These are phyloP conservation scores for Abrostola tripartita DNA, from an alignment of 2,888 invertebrate species.

Conservation along the genomic window DNA sequence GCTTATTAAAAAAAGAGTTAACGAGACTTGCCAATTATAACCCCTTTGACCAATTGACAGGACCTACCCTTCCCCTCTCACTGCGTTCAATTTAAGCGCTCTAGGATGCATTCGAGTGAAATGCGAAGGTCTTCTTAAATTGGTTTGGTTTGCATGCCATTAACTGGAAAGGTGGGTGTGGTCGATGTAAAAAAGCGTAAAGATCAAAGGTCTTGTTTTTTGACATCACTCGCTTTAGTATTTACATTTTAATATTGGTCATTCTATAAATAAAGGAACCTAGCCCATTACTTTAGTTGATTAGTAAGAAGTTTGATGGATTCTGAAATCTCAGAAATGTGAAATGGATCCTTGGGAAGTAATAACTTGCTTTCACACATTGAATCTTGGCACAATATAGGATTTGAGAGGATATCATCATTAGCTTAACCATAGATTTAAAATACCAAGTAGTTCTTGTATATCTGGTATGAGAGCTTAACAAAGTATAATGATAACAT, in stretches of 20 bases:
- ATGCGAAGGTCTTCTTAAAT: conserved; percentile 22
- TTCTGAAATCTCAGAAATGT: too few relatives aligned
- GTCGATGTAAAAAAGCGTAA: conserved; percentile 71
- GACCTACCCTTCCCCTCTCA: conserved; percentile 24
- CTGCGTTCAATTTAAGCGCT: not conserved
- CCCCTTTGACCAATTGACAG: conserved; percentile 56
- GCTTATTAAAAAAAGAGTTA: conserved; percentile 81
- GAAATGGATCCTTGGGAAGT: too few relatives aligned
- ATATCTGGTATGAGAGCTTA: too few relatives aligned
- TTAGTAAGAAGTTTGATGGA: too few relatives aligned
- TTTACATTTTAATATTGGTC: conserved; percentile 30
- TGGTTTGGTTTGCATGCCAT: conserved; percentile 66
- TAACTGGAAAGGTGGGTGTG: conserved; percentile 78
- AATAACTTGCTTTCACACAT: too few relatives aligned
- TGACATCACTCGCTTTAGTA: conserved; percentile 62
- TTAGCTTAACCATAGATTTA: too few relatives aligned
- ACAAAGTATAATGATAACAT: too few relatives aligned
- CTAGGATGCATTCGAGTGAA: not conserved
- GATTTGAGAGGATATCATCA: too few relatives aligned
- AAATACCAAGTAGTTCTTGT: too few relatives aligned
- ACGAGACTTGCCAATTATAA: conserved; percentile 80
- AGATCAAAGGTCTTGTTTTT: conserved; percentile 73
- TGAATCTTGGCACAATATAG: too few relatives aligned
- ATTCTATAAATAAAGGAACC: not conserved
- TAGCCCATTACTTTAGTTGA: not conserved